phyloP scores from a whole-genome alignment of 2,888 invertebrate species.

The Escarpia spicata region DNA sequence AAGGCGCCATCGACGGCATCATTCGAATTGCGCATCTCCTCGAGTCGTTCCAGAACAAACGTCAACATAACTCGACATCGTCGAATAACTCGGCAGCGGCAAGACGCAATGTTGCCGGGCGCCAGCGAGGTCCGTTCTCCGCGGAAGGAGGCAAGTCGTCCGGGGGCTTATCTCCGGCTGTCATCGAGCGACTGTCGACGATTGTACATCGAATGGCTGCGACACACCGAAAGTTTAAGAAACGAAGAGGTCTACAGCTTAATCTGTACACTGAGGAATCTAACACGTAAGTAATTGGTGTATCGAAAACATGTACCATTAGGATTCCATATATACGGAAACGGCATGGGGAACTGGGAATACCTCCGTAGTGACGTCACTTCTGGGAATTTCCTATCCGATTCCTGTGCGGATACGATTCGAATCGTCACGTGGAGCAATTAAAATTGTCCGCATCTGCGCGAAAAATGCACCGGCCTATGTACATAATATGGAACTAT shows the following conservation, averaged over 20 bases:
- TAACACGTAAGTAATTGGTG: background rate
- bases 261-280: background rate
- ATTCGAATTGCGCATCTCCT: conserved; percentile 23
- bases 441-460: no score
- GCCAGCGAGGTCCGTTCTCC: background rate
- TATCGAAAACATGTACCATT: background rate
- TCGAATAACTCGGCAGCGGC: background rate
- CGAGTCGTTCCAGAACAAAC: conserved; percentile 14
- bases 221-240: background rate
- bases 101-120: background rate
- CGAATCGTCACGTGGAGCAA: no score
- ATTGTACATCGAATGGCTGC: background rate
- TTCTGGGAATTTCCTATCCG: no score
- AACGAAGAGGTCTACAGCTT: background rate
- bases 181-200: background rate
- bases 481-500: no score
- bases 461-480: no score
- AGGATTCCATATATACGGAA: no score
- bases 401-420: no score
- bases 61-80: background rate
- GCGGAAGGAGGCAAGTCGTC: background rate
- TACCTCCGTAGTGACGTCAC: no score
- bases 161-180: background rate
- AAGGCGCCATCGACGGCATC: conserved; percentile 7
- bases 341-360: no score